These are phyloP conservation scores for Chelonus formosanus DNA, from an alignment of 2,888 invertebrate species.

Conservation along the genomic window DNA sequence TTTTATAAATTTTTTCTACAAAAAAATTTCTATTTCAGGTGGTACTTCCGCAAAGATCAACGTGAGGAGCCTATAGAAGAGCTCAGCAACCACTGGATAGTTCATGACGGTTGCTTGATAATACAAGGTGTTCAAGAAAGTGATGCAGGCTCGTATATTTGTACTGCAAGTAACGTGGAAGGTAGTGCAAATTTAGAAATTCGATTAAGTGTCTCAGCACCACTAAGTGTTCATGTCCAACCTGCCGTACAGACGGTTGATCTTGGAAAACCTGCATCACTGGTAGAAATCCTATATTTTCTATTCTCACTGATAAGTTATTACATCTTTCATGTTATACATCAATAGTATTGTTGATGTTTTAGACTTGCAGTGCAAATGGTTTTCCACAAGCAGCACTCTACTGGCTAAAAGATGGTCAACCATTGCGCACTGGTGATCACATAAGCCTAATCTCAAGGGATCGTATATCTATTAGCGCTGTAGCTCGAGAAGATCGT, in stretches of 20 bases:
- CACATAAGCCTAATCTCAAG: conserved; percentile 64
- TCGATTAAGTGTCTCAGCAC: conserved; percentile 65
- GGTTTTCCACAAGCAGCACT: conserved; percentile 62
- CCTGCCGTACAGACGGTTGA: conserved; percentile 65
- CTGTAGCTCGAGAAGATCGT: conserved; percentile 64
- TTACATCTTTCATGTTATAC: no score
- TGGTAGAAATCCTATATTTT: conserved; percentile 55
- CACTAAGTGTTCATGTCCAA: conserved; percentile 63
- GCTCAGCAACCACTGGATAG: conserved; percentile 65
- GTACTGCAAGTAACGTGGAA: conserved; percentile 68
- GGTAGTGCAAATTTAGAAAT: conserved; percentile 69
- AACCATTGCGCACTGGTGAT: conserved; percentile 61
- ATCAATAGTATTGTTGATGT: conserved; percentile 4
- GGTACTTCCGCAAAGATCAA: conserved; percentile 66
- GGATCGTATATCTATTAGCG: conserved; percentile 66
- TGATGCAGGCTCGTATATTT: conserved; percentile 68
- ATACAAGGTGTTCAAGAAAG: conserved; percentile 66
- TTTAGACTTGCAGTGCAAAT: conserved; percentile 63
- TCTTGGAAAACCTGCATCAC: conserved; percentile 66
- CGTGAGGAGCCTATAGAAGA: conserved; percentile 67
- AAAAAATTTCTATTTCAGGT: conserved; percentile 55
- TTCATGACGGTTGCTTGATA: conserved; percentile 68
- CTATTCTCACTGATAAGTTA: neutral
- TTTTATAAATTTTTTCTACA: neutral
- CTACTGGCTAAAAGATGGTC: conserved; percentile 65